Conservation (phyloP, 2,113 vertebrate genomes). For the Coptodon rendalli region DNA sequence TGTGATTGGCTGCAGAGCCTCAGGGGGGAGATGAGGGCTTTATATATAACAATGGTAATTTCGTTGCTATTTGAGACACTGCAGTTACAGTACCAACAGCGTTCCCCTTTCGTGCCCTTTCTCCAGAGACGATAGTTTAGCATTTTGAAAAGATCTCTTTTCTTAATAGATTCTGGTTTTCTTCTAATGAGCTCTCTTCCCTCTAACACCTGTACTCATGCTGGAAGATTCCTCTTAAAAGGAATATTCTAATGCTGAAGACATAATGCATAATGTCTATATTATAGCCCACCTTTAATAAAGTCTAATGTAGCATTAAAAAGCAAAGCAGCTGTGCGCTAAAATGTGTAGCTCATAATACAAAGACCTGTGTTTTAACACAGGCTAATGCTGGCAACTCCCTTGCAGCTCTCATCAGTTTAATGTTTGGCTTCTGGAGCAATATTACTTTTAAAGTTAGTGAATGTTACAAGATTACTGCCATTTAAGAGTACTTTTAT, state of each 20-base stretch:
- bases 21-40: background rate
- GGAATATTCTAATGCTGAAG: background rate
- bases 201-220: background rate
- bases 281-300: background rate
- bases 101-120: background rate
- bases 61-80: background rate
- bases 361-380: background rate
- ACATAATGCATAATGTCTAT: background rate
- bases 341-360: background rate
- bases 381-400: background rate
- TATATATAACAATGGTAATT: background rate
- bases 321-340: background rate
- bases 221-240: background rate
- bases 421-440: background rate
- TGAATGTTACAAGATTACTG: background rate
- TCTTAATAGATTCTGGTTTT: background rate
- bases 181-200: background rate
- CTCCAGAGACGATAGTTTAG: background rate
- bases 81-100: background rate
- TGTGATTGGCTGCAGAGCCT: background rate
- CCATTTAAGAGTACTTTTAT: background rate
- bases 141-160: background rate
- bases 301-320: background rate
- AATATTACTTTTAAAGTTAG: background rate
- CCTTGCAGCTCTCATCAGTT: background rate